A percentile compares a stretch with the other conserved stretches of the same genome.
phyloP scores from a whole-genome alignment of 2,797 vertebrate genomes.

The Alca torda region DNA sequence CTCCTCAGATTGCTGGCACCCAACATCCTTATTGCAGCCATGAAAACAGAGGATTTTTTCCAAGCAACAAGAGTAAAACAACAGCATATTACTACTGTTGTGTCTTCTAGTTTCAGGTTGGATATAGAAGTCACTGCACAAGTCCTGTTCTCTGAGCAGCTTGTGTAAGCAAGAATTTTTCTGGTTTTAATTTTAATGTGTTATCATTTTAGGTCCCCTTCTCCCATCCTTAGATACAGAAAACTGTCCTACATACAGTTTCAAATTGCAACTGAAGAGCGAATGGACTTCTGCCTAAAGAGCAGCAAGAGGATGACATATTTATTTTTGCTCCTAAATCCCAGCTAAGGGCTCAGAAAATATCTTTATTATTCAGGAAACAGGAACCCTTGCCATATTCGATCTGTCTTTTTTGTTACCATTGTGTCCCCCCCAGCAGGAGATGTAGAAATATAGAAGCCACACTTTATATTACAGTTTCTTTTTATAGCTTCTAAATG shows the following conservation, averaged over 20 bases:
- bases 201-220: neutral
- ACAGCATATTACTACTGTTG: neutral
- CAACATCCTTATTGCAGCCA: neutral
- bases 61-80: neutral
- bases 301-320: neutral
- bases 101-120: neutral
- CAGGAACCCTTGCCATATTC: neutral
- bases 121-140: neutral
- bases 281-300: neutral
- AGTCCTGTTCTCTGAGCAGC: neutral
- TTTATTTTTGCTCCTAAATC: neutral
- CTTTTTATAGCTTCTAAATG: slow-evolving; percentile 36
- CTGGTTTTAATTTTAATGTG: neutral
- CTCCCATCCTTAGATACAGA: neutral
- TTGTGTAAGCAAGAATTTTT: rapidly evolving
- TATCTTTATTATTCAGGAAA: neutral
- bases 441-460: neutral
- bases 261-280: neutral
- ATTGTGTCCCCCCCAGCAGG: neutral
- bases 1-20: neutral
- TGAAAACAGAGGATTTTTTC: neutral
- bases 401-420: neutral
- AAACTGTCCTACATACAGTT: neutral
- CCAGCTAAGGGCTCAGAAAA: neutral
- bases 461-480: neutral